phyloP scores from a whole-genome alignment of 2,113 vertebrate genomes.

The Nothocercus nigrocapillus region DNA sequence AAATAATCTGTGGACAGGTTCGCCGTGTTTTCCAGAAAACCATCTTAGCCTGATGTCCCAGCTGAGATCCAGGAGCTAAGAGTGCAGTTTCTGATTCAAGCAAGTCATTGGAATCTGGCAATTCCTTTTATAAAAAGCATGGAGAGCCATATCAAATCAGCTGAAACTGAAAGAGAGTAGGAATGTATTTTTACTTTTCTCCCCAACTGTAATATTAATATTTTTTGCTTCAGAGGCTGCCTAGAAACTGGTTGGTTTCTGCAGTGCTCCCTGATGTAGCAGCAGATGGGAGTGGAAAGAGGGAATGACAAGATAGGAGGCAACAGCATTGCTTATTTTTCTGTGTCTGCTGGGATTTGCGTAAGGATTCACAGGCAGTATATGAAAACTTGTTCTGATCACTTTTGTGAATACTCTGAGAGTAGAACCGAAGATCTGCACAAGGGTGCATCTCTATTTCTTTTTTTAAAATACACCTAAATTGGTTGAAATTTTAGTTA shows the following conservation, averaged over 20 bases:
- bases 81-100: neutral
- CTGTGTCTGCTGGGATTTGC: neutral
- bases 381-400: neutral
- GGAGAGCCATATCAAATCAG: rapidly evolving
- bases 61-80: neutral
- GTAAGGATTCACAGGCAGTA: neutral
- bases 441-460: neutral
- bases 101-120: neutral
- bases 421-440: neutral
- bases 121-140: neutral
- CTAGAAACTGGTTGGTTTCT: neutral
- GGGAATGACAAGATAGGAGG: neutral
- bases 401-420: neutral
- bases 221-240: neutral
- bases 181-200: neutral
- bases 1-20: neutral
- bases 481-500: neutral
- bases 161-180: neutral
- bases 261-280: neutral
- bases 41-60: neutral
- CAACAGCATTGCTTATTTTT: neutral
- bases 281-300: neutral
- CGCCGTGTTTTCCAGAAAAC: neutral
- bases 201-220: neutral
- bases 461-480: neutral